phyloP scores from a whole-genome alignment of 2,888 invertebrate genomes.

The Cantharis nigra region DNA sequence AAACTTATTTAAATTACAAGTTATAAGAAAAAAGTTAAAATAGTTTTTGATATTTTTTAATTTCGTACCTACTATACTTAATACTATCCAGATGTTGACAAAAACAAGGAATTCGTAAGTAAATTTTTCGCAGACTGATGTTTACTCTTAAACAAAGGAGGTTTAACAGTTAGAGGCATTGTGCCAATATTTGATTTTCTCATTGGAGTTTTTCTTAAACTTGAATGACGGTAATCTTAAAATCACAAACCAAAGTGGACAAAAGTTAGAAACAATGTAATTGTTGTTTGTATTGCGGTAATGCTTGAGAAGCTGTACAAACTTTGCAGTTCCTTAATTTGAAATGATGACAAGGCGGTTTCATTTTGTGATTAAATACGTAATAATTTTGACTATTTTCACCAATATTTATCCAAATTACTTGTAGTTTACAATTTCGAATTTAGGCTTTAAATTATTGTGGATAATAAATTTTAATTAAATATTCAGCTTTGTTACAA shows the following conservation, averaged over 20 bases:
- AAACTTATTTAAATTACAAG: neutral
- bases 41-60: neutral
- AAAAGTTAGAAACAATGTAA: constrained; percentile 24
- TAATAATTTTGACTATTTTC: neutral
- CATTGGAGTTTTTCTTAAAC: constrained; percentile 24
- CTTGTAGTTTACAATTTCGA: neutral
- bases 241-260: constrained; percentile 25
- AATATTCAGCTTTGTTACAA: neutral
- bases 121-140: constrained; percentile 21
- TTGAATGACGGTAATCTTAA: constrained; percentile 27
- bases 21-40: neutral
- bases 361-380: neutral
- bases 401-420: neutral
- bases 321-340: constrained; percentile 4
- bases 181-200: constrained; percentile 29
- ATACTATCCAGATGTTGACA: neutral
- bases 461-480: neutral
- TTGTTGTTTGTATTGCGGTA: constrained; percentile 25
- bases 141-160: constrained; percentile 30
- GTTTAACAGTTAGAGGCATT: constrained; percentile 31
- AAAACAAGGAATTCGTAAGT: constrained; percentile 5
- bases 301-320: constrained; percentile 9
- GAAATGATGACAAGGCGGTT: neutral
- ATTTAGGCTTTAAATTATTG: neutral
- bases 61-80: no score